Base-by-base conservation (phyloP, 1,140 invertebrate species). In the Drosophila pruinosa region DNA sequence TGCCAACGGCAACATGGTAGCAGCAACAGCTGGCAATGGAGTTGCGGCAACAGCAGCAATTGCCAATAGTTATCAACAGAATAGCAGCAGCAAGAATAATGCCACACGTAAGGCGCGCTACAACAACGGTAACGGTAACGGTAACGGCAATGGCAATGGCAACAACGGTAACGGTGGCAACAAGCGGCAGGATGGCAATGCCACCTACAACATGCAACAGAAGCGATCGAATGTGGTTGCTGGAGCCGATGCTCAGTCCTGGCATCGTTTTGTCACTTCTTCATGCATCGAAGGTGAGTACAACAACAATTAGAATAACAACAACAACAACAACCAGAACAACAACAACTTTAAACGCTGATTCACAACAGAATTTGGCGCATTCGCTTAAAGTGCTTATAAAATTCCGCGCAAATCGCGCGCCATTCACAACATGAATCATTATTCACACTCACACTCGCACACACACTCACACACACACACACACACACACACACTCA, bases 271-370 rank as follows among this genome's bases (percentile, higher is more conserved):
- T 41, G 76, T 56, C 6, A 63, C 58, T 73, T 85, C 81, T 86
- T 86, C 77, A 86, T 86, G 70, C 81, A 80, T 81, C 73, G 81
- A 86, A 86, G 81, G 81, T 86, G 21, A 86, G 81, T 67, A 10
- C 14, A 26, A 28, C 6, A 31, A 7, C 26, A 48, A 15, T 8
- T 2, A 19, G 3, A 38, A 5, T 15, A 41, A 36, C 14, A 12
- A 12, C 17, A 28, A 31, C 48, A 34, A 8, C 15, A 39, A 3
- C 12, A 43, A 38, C 8, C 22, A 21, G 28, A 22, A 10, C 14
- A 58, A 0, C 26, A 38, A 43, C 39, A 36, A n/a, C 21, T 31
- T 1, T n/a, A 24, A 1, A 39, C 14, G 50, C 77, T 80, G 67
- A 80, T 72, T 80, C 77, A 67, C 26, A 48, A n/a, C n/a, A n/a